phyloP scores from a whole-genome alignment of 1,140 invertebrate species.

The Anoplolepis gracilipes region DNA sequence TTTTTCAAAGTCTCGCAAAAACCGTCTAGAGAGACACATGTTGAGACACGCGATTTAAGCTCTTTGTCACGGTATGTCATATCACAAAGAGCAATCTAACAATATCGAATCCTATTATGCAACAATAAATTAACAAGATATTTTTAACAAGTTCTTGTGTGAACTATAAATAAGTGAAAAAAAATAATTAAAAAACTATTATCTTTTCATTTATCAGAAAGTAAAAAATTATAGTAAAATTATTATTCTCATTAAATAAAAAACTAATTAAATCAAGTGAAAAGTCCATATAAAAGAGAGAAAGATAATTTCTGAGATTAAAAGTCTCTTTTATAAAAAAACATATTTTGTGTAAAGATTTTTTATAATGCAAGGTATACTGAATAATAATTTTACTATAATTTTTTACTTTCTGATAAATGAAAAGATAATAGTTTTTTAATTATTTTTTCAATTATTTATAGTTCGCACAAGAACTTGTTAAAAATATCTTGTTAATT shows the following conservation, averaged over 20 bases:
- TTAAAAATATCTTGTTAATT: conserved; percentile 3
- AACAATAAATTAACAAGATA: conserved; percentile 25
- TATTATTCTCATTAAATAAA: not conserved
- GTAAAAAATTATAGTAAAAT: not conserved
- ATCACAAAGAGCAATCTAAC: not conserved
- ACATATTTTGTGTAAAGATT: not conserved
- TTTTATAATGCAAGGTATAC: too few relatives aligned
- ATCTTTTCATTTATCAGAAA: not conserved
- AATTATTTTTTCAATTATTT: too few relatives aligned
- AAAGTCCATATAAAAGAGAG: not conserved
- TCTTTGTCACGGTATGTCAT: not conserved
- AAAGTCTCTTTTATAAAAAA: not conserved
- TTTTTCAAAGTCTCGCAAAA: conserved; percentile 57
- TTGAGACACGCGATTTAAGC: conserved; percentile 34
- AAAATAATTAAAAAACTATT: not conserved
- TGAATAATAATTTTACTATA: not conserved
- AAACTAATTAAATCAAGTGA: not conserved
- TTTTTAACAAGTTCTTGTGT: not conserved
- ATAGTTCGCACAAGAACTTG: not conserved
- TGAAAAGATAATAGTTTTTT: not conserved
- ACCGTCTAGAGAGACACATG: conserved; percentile 14
- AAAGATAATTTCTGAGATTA: not conserved
- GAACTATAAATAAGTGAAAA: too few relatives aligned
- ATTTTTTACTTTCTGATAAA: not conserved
- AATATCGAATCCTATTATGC: not conserved